Base-by-base conservation (phyloP, 2,113 vertebrate genomes). In the Otus sunia region DNA sequence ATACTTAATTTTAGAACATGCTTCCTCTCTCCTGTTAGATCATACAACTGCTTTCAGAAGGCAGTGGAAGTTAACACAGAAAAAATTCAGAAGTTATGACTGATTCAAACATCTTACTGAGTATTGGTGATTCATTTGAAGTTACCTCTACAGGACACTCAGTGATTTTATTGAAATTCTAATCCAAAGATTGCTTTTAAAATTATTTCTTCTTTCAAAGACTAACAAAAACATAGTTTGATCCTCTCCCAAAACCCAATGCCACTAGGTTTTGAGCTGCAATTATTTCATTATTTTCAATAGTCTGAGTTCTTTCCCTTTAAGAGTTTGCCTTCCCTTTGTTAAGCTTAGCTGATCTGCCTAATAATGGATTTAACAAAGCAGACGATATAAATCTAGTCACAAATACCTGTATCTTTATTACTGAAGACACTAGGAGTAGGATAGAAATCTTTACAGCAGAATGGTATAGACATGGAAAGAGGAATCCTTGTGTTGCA, bases 331-430 rank as follows among this genome's bases (percentile, higher is more conserved):
- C 69, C 73, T 94, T 94, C 39, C 37, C 11, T 12, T 88, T 56
- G 63, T 62, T 96, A 97, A 96, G 96, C 96, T 92, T 53, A 30
- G 58, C 2, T 95, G 88, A 97, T 93, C 94, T 95, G 64, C 81
- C 90, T 96, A 97, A 96, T 58, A 74, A 86, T 86, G 92, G 92
- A 92, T 94, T 96, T 95, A 96, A 79, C 79, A 69, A 93, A 86
- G 79, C 88, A 94, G 73, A 84, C 59, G 88, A 77, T 59, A 79
- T 15, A 74, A 63, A 79, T 59, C 67, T 74, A 76, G 56, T n/a
- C 21, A 91, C 11, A 11, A 92, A 96, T 91, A 91, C 52, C 56
- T 56, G 52, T 43, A 88, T 69, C 92, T 90, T 95, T 77, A 84
- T 86, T 89, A 68, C 49, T 52, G 60, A 73, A 64, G 84, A 85